Evolutionary conservation across 2,113 vertebrate genomes (phyloP), one percentile per base, ranked within the genome.

Genomic region (Chaetodon auriga): DNA sequence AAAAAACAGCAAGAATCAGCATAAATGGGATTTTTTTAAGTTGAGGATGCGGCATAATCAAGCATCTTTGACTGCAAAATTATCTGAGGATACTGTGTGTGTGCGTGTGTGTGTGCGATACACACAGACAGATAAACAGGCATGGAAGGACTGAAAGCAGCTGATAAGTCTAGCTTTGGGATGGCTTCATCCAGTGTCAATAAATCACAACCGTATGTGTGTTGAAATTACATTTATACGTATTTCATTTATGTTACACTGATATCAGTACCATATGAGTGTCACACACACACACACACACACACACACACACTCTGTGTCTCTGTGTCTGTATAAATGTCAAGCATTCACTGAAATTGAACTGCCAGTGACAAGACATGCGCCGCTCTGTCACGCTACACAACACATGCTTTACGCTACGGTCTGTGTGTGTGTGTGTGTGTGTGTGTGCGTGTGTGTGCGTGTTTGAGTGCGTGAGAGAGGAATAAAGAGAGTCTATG

Each of bases 21-120:
- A 86, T 62, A 79, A 86, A 83, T 43, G 11, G 21, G 62, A 78
- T 71, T 78, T 87, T 85, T 77, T 19, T 7, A 74, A 48, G 65
- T 73, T 80, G 69, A 63, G 80, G 78, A 90, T 82, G 91, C 61
- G 16, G 78, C 63, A 85, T 85, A 91, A 91, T 93, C 92, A 87
- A 83, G 83, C 71, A 76, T 89, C 74, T 78, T 90, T 87, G 81
- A 88, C 77, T 79, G 70, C 51, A 65, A 76, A 82, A 75, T 82
- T 21, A 90, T 79, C 53, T 25, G 6, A 38, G 64, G 73, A 41
- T 25, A 48, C 55, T 25, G 6, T 78, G 35, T 45, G 35, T 71
- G 38, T 23, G 49, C 16, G 5, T 75, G 49, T 16, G 13, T 25
- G 14, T 13, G 2, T 14, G 12, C 23, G 7, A 53, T 55, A 77